Percentiles rank a stretch among this genome's conserved stretches.
Conservation (phyloP, 2,113 vertebrate genomes). For the Labeo catla region DNA sequence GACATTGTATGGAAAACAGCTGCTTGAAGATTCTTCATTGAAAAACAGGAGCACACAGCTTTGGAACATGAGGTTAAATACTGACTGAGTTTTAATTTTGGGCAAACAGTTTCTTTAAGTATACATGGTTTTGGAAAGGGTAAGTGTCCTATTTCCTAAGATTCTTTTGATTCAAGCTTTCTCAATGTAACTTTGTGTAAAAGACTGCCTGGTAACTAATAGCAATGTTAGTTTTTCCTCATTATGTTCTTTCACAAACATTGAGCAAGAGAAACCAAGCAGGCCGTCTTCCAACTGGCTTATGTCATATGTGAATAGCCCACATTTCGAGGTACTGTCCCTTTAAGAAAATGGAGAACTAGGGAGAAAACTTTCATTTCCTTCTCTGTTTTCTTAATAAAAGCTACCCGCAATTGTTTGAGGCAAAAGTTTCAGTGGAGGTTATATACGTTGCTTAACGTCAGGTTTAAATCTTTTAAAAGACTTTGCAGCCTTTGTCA, state of each 20-base stretch:
- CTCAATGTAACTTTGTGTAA: neutral
- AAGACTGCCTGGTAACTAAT: neutral
- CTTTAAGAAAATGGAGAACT: conserved; percentile 46
- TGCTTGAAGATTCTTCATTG: neutral
- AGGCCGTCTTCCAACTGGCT: neutral
- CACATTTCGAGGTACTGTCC: neutral
- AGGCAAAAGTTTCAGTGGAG: neutral
- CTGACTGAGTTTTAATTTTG: neutral
- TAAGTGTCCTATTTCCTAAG: neutral
- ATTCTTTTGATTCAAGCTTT: neutral
- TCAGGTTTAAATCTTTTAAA: neutral
- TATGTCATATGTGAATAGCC: neutral
- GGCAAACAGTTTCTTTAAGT: no score
- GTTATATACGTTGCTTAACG: neutral
- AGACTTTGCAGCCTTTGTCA: neutral
- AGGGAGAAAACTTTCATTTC: conserved; percentile 25
- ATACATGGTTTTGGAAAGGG: no score
- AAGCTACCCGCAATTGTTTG: neutral
- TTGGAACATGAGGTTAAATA: neutral
- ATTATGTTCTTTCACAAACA: neutral
- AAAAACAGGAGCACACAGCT: neutral
- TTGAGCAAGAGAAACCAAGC: neutral
- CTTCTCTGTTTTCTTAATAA: conserved; percentile 17
- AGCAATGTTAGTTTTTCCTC: neutral
- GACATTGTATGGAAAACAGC: neutral